Conservation (phyloP, 2,113 vertebrate genomes). For the Recurvirostra avosetta region DNA sequence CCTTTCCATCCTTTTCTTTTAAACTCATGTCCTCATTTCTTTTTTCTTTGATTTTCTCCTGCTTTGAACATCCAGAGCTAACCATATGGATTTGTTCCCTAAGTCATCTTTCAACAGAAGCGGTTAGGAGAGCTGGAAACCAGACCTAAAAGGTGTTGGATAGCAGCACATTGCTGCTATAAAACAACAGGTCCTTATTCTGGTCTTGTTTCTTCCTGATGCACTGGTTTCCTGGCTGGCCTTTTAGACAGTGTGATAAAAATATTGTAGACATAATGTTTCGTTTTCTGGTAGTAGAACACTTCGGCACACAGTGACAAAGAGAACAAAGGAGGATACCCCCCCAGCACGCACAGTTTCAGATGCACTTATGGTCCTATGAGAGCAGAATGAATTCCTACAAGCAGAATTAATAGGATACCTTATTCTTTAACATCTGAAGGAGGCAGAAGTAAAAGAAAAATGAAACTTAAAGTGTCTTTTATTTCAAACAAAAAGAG, state of each 20-base stretch:
- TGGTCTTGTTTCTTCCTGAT: neutral
- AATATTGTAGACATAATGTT: neutral
- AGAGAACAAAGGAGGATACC: neutral
- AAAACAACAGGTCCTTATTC: neutral
- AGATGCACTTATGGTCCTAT: neutral
- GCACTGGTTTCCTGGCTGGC: neutral
- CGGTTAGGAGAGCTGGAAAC: neutral
- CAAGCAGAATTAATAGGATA: neutral
- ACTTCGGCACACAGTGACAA: neutral
- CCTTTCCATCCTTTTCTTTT: neutral
- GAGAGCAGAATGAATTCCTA: slow-evolving; percentile 11
- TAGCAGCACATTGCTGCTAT: neutral
- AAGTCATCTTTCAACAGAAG: neutral
- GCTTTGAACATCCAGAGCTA: neutral
- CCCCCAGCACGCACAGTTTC: neutral
- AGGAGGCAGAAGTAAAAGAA: neutral
- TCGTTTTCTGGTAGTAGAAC: neutral
- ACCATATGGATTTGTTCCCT: neutral
- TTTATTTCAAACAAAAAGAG: neutral
- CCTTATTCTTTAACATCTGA: slow-evolving; percentile 12
- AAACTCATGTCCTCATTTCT: neutral
- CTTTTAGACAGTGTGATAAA: neutral
- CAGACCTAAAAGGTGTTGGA: neutral
- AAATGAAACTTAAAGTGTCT: slow-evolving; percentile 1
- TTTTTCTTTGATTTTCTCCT: slow-evolving; percentile 26